phyloP scores from a whole-genome alignment of 2,888 invertebrate species.

The Sialis lutaria region DNA sequence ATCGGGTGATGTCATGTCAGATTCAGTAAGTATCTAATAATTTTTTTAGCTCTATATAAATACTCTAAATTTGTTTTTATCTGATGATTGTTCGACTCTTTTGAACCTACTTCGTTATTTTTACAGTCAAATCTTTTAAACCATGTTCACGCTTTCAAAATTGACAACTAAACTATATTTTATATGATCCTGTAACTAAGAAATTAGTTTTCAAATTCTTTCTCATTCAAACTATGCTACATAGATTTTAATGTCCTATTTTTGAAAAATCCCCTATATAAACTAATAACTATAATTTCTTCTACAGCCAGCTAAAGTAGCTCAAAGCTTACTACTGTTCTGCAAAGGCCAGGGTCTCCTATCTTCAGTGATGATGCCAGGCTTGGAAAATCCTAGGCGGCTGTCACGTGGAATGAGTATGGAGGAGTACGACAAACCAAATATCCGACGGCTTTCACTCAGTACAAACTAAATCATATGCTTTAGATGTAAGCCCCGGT shows the following conservation, averaged over 20 bases:
- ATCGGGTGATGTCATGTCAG: slow-evolving; percentile 73
- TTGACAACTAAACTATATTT: too few species aligned
- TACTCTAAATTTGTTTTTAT: not conserved
- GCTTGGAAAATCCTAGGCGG: slow-evolving; percentile 46
- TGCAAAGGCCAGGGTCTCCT: slow-evolving; percentile 75
- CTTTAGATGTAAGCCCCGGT: too few species aligned
- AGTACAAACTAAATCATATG: slow-evolving; percentile 21
- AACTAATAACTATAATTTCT: slow-evolving; percentile 6
- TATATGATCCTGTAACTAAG: too few species aligned
- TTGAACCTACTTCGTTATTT: not conserved
- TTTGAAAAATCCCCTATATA: too few species aligned
- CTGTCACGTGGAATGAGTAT: slow-evolving; percentile 55
- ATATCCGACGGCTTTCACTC: slow-evolving; percentile 55
- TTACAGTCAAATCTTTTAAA: too few species aligned
- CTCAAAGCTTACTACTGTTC: slow-evolving; percentile 72
- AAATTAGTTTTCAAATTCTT: too few species aligned
- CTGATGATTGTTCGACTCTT: not conserved
- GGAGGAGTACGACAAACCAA: slow-evolving; percentile 70
- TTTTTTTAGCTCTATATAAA: not conserved
- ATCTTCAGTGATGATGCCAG: slow-evolving; percentile 66
- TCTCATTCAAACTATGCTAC: too few species aligned
- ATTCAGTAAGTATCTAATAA: slow-evolving; percentile 42
- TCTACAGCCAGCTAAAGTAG: slow-evolving; percentile 65
- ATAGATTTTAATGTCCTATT: too few species aligned
- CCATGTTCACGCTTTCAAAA: too few species aligned